Evolutionary conservation across 2,888 invertebrate species (phyloP).

Genomic region (Elmis aenea): DNA sequence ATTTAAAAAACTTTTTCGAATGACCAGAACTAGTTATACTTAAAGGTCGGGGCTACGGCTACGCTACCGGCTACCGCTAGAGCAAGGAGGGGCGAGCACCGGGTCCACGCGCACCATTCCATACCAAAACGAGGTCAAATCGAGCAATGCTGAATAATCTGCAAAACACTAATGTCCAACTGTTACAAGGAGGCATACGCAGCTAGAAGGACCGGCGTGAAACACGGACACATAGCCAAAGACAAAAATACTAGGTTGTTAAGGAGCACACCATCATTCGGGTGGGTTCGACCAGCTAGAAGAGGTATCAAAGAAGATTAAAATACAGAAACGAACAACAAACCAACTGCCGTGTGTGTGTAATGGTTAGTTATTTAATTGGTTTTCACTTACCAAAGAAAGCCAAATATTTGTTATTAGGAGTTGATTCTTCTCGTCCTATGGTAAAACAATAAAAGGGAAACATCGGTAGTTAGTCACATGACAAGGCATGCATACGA

Average conservation of each 20-base stretch:
- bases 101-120: slow-evolving; percentile 21
- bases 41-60: slow-evolving; percentile 21
- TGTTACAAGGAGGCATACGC: slow-evolving; percentile 37
- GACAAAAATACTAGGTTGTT: slow-evolving; percentile 32
- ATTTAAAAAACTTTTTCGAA: slow-evolving; percentile 10
- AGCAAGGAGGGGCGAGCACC: slow-evolving; percentile 19
- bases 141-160: slow-evolving; percentile 28
- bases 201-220: slow-evolving; percentile 30
- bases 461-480: slow-evolving; percentile 54
- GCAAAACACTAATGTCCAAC: slow-evolving; percentile 38
- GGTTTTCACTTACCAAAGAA: slow-evolving; percentile 82
- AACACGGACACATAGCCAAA: slow-evolving; percentile 28
- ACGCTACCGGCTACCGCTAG: slow-evolving; percentile 23
- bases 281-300: slow-evolving; percentile 36
- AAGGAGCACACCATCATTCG: slow-evolving; percentile 34
- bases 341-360: slow-evolving; percentile 48
- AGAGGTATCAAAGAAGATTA: slow-evolving; percentile 34
- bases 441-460: slow-evolving; percentile 71
- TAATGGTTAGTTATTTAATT: slow-evolving; percentile 45
- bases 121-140: slow-evolving; percentile 23
- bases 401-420: slow-evolving; percentile 93
- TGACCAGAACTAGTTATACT: slow-evolving; percentile 11
- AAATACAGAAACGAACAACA: slow-evolving; percentile 29
- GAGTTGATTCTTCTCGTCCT: slow-evolving; percentile 95
- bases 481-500: slow-evolving; percentile 45